Base-by-base conservation (phyloP, 1,140 invertebrate genomes). In the Achatina immaculata region DNA sequence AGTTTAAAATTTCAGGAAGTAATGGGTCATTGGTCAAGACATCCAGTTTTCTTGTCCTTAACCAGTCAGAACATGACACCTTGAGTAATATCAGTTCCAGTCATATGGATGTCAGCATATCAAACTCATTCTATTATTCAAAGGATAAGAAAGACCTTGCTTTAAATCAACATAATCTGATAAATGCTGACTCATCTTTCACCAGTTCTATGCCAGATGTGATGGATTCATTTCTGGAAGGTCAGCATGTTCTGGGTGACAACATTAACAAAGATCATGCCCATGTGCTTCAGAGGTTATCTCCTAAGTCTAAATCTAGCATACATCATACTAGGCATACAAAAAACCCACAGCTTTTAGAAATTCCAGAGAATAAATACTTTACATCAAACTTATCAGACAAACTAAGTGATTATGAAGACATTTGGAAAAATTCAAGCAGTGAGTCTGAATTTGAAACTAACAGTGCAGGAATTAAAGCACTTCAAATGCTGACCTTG, bases 401-500 rank as follows among this genome's bases (percentile, higher is more conserved):
- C 89, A 98, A 97, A 92, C 94, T 96, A 38, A 97, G 96, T 81
- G 97, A 98, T 91, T 98, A 98, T 89, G 96, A 98, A 91, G 97
- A 98, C 89, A 95, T 98, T 82, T 98, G 96, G 96, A 94, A 85
- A 21, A 84, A 81, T 78, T 86, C 85, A 14, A 73, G 55, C 40
- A 76, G 78, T 62, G 83, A 83, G 31, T 48, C 77, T 31, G 83
- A 84, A 34, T 78, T 71, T 31, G 45, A 78, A 1, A 80, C 76
- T 68, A 68, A 21, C 65, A n/a, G 14, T 16, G 40, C 11, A 11
- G 40, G 7, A 38, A 72, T 72, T 36, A 9, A 38, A 9, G 69
- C 34, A 16, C 69, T 38, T 14, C 7, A n/a, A n/a, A 38, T 28
- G 28, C 34, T 28, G 40, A 14, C 6, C 34, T 72, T 28, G 69